Base-by-base conservation (phyloP, 2,888 invertebrate genomes). In the Thelaira solivaga region DNA sequence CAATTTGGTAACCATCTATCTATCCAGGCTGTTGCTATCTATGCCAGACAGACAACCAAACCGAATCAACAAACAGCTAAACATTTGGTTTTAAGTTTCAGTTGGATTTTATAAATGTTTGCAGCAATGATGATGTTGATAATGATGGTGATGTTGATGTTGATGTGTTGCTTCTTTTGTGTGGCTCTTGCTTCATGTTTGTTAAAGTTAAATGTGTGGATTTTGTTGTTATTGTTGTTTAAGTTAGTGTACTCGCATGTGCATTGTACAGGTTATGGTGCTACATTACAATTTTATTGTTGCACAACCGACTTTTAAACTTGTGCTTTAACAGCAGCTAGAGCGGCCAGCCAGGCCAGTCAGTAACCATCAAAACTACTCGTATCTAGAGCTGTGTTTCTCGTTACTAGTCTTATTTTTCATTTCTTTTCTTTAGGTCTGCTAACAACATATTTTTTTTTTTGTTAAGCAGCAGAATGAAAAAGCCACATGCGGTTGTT, bases 231-330 rank as follows among this genome's bases (percentile, higher is more conserved):
- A 57, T 47, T 68, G 10, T 34, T 57, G 57, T 18, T 18, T 31
- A 41, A 16, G 2, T 24, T 41, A 41, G 5, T 43, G 41, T 26
- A 31, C 36, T 24, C 49, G 26, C 16, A n/a, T 24, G 16, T 55
- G 26, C 47, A 26, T 24, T 57, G 59, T 29, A 24, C 61, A 61
- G 73, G 65, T 59, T 59, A 36, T 51, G 22, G 67, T 61, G 47
- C 67, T 61, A 69, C 53, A 74, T 74, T 61, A 71, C 74, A 74
- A 74, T 78, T 78, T 55, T 74, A 78, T 74, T 78, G 74, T 74
- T 53, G 65, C 69, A 74, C 20, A 65, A 65, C 47, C n/a, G 47
- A 55, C 13, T 29, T 71, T 55, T 43, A 22, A 73, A 51, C 59
- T 51, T 73, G 29, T 65, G 47, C 13, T 20, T 13, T 55, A n/a